Conservation (phyloP, 1,140 invertebrate genomes). For the Physella acuta region DNA sequence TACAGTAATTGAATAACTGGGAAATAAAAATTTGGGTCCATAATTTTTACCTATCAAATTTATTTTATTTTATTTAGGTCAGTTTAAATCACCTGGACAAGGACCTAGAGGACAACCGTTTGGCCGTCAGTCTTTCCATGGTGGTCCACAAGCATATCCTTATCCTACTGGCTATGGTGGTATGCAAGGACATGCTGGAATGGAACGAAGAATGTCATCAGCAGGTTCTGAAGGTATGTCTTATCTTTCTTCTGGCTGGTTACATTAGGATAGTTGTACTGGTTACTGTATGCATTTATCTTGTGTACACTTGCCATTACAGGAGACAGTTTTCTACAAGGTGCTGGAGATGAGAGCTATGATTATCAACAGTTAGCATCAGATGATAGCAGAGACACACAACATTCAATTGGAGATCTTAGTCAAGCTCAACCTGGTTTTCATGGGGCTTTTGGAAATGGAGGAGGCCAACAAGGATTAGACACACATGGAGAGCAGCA, state of each 20-base stretch:
- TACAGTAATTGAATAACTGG: too few species aligned
- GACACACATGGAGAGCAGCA: not conserved
- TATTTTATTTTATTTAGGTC: slow-evolving; percentile 11
- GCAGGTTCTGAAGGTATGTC: slow-evolving; percentile 20
- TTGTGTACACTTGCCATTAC: not conserved
- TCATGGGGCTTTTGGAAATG: slow-evolving; percentile 24
- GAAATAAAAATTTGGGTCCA: too few species aligned
- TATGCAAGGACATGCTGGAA: slow-evolving; percentile 8
- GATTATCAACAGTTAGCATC: slow-evolving; percentile 24
- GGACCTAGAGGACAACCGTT: slow-evolving; percentile 12
- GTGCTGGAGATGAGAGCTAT: slow-evolving; percentile 21
- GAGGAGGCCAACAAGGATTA: not conserved
- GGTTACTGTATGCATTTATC: too few species aligned
- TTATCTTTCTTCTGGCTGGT: too few species aligned
- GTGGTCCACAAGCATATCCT: slow-evolving; percentile 7
- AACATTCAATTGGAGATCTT: slow-evolving; percentile 6
- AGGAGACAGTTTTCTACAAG: slow-evolving; percentile 23
- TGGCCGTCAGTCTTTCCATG: slow-evolving; percentile 18
- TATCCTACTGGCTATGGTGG: slow-evolving; percentile 5
- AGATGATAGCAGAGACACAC: slow-evolving; percentile 25
- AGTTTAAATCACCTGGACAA: slow-evolving; percentile 25
- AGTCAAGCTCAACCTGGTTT: slow-evolving; percentile 9
- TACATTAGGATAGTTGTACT: too few species aligned
- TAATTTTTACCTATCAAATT: too few species aligned
- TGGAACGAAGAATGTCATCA: slow-evolving; percentile 23